These are phyloP conservation scores for Drosophila ohnishii DNA, from an alignment of 1,140 invertebrate genomes.

Conservation along the genomic window DNA sequence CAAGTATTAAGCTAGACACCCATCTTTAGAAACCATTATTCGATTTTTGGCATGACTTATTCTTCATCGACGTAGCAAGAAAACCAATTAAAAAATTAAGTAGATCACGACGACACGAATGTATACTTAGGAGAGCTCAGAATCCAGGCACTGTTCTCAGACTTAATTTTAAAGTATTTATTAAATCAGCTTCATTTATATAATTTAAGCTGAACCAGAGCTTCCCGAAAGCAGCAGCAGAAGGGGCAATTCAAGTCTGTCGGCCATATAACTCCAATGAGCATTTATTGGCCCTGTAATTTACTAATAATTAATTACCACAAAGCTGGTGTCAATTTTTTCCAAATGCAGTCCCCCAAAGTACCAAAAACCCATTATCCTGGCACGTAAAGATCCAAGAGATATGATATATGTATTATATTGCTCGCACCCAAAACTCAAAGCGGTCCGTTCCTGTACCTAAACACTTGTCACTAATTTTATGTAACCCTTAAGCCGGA, in stretches of 20 bases:
- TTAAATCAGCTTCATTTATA: slow-evolving; percentile 35
- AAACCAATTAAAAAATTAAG: slow-evolving; percentile 56
- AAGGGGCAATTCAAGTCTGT: slow-evolving; percentile 9
- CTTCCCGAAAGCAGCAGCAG: not conserved
- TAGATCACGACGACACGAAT: slow-evolving; percentile 33
- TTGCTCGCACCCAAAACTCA: slow-evolving; percentile 40
- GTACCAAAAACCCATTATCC: slow-evolving; percentile 34
- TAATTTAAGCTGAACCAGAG: slow-evolving; percentile 27
- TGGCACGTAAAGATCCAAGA: slow-evolving; percentile 27
- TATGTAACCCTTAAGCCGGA: slow-evolving; percentile 40
- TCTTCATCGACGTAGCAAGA: slow-evolving; percentile 44
- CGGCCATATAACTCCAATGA: slow-evolving; percentile 31
- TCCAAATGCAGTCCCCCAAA: slow-evolving; percentile 22
- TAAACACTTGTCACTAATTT: slow-evolving; percentile 59
- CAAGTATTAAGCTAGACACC: slow-evolving; percentile 62
- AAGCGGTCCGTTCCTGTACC: slow-evolving; percentile 70
- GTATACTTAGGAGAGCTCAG: slow-evolving; percentile 46
- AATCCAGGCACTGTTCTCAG: slow-evolving; percentile 38
- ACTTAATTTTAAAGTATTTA: slow-evolving; percentile 47
- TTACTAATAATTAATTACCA: slow-evolving; percentile 42
- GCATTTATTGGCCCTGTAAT: slow-evolving; percentile 36
- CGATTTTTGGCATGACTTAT: slow-evolving; percentile 59
- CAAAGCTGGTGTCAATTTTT: slow-evolving; percentile 56
- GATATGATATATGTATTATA: slow-evolving; percentile 32
- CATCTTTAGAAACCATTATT: slow-evolving; percentile 36